Evolutionary conservation across 2,113 vertebrate species (phyloP).

Genomic region (Paramormyrops kingsleyae): DNA sequence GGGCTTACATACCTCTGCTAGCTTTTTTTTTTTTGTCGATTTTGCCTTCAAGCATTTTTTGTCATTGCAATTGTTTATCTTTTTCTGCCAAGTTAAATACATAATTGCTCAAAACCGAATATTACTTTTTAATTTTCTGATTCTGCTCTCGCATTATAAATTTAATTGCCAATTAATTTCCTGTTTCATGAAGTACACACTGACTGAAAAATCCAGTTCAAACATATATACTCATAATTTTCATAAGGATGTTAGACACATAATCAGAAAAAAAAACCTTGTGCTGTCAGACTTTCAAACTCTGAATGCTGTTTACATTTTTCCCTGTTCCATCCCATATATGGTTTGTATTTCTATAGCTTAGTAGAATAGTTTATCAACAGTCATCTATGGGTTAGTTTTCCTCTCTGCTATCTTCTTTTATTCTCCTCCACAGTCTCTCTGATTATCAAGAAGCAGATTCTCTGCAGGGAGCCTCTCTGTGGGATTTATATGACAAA

Average conservation of each 20-base stretch:
- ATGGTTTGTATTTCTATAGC: not conserved
- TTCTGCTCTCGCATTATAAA: not conserved
- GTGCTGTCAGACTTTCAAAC: slow-evolving; percentile 53
- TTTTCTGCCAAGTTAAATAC: not conserved
- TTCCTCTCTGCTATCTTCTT: not conserved
- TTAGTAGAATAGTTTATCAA: not conserved
- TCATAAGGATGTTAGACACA: slow-evolving; percentile 60
- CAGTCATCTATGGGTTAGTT: not conserved
- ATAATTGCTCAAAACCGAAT: not conserved
- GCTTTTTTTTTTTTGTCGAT: not conserved
- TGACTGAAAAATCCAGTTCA: slow-evolving; percentile 56
- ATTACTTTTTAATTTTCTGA: not conserved
- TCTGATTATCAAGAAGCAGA: not conserved
- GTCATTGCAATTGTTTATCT: not conserved
- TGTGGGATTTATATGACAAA: not conserved
- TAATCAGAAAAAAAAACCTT: slow-evolving; percentile 55
- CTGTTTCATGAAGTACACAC: slow-evolving; percentile 55
- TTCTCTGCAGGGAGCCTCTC: not conserved
- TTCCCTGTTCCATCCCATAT: not conserved
- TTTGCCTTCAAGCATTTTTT: not conserved
- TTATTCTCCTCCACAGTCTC: not conserved
- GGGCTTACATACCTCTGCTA: not conserved
- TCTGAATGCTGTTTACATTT: slow-evolving; percentile 38
- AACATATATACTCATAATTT: slow-evolving; percentile 64
- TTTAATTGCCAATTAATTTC: slow-evolving; percentile 58